A percentile compares a stretch with the other conserved stretches of the same genome.
phyloP scores from a whole-genome alignment of 2,797 vertebrate species.

The Chaunax sp. region DNA sequence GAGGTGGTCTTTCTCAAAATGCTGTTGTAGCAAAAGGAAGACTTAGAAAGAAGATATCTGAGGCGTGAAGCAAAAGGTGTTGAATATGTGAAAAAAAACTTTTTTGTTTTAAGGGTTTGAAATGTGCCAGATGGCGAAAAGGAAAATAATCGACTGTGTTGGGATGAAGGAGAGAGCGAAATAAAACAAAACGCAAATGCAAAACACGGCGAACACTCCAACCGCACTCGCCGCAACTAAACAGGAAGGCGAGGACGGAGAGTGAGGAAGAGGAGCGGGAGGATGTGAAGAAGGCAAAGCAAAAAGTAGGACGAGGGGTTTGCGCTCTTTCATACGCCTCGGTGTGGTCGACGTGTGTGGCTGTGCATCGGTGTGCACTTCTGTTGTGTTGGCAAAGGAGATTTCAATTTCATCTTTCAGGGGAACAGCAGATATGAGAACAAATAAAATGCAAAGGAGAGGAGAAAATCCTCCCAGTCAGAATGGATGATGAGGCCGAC shows the following conservation, averaged over 20 bases:
- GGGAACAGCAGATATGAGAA: slow-evolving; percentile 72
- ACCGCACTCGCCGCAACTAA: slow-evolving; percentile 40
- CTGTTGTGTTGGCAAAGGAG: slow-evolving; percentile 38
- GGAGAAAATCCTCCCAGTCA: slow-evolving; percentile 65
- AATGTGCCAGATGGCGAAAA: slow-evolving; percentile 44
- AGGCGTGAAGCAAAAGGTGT: slow-evolving; percentile 23
- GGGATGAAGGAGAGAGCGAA: slow-evolving; percentile 36
- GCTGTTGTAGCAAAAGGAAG: slow-evolving; percentile 10
- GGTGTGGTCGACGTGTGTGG: slow-evolving; percentile 40
- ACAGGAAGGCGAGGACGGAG: slow-evolving; percentile 39
- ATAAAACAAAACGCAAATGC: slow-evolving; percentile 35
- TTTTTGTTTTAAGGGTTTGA: neutral
- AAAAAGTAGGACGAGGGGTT: slow-evolving; percentile 77
- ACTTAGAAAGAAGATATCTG: neutral
- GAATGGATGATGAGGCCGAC: slow-evolving; percentile 70
- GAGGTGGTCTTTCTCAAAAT: neutral
- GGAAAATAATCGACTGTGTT: slow-evolving; percentile 27
- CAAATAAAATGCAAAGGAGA: slow-evolving; percentile 69
- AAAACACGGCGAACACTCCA: slow-evolving; percentile 30
- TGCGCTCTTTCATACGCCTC: slow-evolving; percentile 72
- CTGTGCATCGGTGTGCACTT: neutral
- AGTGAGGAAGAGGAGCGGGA: slow-evolving; percentile 33
- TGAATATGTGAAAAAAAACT: slow-evolving; percentile 30
- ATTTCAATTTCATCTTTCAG: slow-evolving; percentile 78
- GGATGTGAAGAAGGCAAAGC: slow-evolving; percentile 54